These are phyloP conservation scores for Heliconius hermathena DNA, from an alignment of 1,140 invertebrate genomes.

Conservation along the genomic window DNA sequence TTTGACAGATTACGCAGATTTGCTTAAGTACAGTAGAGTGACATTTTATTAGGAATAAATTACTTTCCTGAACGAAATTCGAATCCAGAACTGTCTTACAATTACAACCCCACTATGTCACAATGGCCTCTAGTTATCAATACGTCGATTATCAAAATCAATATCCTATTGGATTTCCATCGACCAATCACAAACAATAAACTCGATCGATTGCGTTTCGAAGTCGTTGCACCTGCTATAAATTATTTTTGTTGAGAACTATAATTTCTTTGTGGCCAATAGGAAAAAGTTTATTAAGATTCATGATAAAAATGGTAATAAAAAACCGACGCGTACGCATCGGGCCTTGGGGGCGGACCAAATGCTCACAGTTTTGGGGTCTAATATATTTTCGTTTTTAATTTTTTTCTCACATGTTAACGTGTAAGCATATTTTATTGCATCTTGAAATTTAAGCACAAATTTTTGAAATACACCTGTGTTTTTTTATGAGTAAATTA, in stretches of 20 bases:
- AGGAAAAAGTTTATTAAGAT: constrained; percentile 74
- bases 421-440: not conserved
- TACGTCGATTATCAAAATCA: constrained; percentile 11
- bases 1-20: no score
- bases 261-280: constrained; percentile 72
- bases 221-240: constrained; percentile 68
- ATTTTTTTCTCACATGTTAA: not conserved
- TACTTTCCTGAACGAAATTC: not conserved
- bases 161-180: constrained; percentile 39
- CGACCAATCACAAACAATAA: constrained; percentile 62
- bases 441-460: constrained; percentile 39
- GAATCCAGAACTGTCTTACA: not conserved
- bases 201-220: constrained; percentile 57
- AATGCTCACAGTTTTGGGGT: constrained; percentile 38
- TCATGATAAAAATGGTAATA: constrained; percentile 53
- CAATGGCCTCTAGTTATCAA: not conserved
- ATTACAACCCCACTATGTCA: not conserved
- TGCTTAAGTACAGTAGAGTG: no score
- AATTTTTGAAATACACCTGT: constrained; percentile 45
- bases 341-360: constrained; percentile 63
- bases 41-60: not conserved
- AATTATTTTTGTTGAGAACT: constrained; percentile 63
- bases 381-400: constrained; percentile 47
- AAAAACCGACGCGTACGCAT: constrained; percentile 58
- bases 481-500: constrained; percentile 24